Evolutionary conservation across 2,888 invertebrate genomes (phyloP).

Genomic region (Palloptera scutellata): DNA sequence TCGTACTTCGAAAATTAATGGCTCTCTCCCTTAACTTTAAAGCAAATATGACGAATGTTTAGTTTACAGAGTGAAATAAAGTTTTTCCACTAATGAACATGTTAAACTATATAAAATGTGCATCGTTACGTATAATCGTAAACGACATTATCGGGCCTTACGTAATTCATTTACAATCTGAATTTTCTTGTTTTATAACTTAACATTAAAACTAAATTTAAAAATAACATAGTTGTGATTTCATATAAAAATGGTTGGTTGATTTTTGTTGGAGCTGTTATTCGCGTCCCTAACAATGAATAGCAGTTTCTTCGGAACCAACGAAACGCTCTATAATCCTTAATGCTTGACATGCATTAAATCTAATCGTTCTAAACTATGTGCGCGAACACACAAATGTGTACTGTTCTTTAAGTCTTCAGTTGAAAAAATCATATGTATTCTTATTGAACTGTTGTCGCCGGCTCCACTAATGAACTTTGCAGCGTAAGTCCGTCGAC

Average conservation of each 20-base stretch:
- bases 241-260: conserved; percentile 4
- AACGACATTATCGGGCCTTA: conserved; percentile 38
- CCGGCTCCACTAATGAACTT: conserved; percentile 57
- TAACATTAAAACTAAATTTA: conserved; percentile 17
- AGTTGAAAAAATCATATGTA: no score
- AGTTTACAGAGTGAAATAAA: no score
- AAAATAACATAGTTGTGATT: conserved; percentile 7
- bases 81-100: no score
- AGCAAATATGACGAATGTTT: no score
- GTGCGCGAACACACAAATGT: no score
- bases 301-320: no score
- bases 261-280: neutral
- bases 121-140: neutral
- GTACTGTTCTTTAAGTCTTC: no score
- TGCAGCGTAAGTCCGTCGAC: conserved; percentile 59
- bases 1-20: no score
- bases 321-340: no score
- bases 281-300: neutral
- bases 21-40: no score
- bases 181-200: conserved; percentile 25
- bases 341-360: no score
- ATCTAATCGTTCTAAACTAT: no score
- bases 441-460: conserved; percentile 43
- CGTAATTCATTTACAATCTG: conserved; percentile 46
- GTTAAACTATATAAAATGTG: neutral